phyloP scores from a whole-genome alignment of 2,888 invertebrate genomes.

The Sthenelais limicola region DNA sequence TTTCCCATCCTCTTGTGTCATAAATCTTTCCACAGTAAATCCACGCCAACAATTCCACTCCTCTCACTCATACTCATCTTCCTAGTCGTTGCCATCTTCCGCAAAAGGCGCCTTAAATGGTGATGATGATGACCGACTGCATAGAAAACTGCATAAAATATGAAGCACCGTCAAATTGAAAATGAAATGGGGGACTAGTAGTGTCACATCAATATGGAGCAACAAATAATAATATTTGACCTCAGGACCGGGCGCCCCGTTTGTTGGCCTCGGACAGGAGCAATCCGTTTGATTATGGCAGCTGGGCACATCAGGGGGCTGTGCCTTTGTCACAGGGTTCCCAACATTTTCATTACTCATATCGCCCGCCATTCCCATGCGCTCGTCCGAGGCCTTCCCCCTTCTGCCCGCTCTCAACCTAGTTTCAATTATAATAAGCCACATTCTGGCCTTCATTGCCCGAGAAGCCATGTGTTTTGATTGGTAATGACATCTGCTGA shows the following conservation, averaged over 20 bases:
- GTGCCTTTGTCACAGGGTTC: slow-evolving; percentile 17
- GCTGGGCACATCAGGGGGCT: slow-evolving; percentile 21
- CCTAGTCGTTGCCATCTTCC: too few relatives aligned
- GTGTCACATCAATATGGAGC: slow-evolving; percentile 39
- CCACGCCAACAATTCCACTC: slow-evolving; percentile 15
- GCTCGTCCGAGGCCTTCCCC: too few relatives aligned
- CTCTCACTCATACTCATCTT: too few relatives aligned
- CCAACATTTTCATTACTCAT: slow-evolving; percentile 5
- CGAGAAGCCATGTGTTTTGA: too few relatives aligned
- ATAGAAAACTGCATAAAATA: slow-evolving; percentile 42
- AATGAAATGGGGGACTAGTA: slow-evolving; percentile 41
- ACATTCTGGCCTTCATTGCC: too few relatives aligned
- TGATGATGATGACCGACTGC: too few relatives aligned
- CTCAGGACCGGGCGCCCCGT: slow-evolving; percentile 3
- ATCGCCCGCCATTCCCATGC: not conserved
- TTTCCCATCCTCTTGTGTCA: not conserved
- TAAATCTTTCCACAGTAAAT: slow-evolving; percentile 31
- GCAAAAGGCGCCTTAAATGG: too few relatives aligned
- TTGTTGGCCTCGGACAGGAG: not conserved
- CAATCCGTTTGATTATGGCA: slow-evolving; percentile 32
- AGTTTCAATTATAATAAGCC: not conserved
- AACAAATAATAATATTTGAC: slow-evolving; percentile 43
- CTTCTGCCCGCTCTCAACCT: too few relatives aligned
- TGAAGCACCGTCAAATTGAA: slow-evolving; percentile 38
- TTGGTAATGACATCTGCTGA: not conserved